A percentile compares a stretch with the other conserved stretches of the same genome.
These are phyloP conservation scores for Orthonevra nobilis DNA, from an alignment of 2,888 invertebrate genomes.

Conservation along the genomic window DNA sequence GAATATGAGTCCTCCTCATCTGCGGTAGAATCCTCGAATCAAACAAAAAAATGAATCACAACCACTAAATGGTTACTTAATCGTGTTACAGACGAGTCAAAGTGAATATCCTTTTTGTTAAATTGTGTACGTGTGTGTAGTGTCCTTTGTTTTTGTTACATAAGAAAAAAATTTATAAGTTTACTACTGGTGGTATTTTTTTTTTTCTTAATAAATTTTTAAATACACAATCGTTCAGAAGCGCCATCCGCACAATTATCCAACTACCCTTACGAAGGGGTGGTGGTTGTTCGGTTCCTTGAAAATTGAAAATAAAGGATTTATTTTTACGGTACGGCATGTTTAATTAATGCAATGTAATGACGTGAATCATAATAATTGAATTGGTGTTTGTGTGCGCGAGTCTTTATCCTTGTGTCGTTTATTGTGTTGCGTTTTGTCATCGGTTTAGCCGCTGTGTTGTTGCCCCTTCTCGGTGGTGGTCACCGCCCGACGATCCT, in stretches of 20 bases:
- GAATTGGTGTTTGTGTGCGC: constrained; percentile 30
- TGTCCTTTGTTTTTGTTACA: constrained; percentile 39
- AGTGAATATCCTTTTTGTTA: constrained; percentile 3
- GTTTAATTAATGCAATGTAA: constrained; percentile 60
- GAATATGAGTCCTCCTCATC: constrained; percentile 42
- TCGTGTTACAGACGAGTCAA: constrained; percentile 38
- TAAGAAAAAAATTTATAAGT: too few species aligned
- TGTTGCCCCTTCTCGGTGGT: constrained; percentile 15
- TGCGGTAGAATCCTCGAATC: constrained; percentile 33
- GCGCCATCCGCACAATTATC: background rate
- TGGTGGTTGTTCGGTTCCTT: constrained; percentile 25
- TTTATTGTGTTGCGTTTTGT: constrained; percentile 11
- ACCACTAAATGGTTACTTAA: constrained; percentile 62
- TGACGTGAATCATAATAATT: constrained; percentile 66
- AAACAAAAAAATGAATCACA: constrained; percentile 57
- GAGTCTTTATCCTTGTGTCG: constrained; percentile 2
- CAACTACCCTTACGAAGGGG: constrained; percentile 5
- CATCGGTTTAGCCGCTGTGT: constrained; percentile 6
- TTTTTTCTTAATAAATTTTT: constrained; percentile 64
- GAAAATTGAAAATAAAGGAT: constrained; percentile 65
- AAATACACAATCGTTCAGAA: constrained; percentile 36
- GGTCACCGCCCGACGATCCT: constrained; percentile 43
- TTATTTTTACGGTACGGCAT: constrained; percentile 39
- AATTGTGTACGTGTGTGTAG: background rate
- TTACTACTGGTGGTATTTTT: too few species aligned